Evolutionary conservation across 2,888 invertebrate genomes (phyloP).

Genomic region (Chesias legatella): DNA sequence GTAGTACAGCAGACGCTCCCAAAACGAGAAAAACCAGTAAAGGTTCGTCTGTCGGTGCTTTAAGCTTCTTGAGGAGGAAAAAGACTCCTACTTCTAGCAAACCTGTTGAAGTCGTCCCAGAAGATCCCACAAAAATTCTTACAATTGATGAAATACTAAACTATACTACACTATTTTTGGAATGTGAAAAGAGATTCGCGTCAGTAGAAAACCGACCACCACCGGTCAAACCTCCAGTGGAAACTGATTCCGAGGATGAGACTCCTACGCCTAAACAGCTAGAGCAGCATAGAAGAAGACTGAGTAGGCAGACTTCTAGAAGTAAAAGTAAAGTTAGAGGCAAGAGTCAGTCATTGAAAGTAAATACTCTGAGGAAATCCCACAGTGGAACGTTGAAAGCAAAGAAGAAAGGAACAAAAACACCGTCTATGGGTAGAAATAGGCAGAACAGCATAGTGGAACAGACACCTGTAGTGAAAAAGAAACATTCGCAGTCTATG

Average conservation of each 20-base stretch:
- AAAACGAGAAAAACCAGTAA: constrained; percentile 68
- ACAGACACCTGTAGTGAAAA: constrained; percentile 57
- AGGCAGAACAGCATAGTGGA: constrained; percentile 69
- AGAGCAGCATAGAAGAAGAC: constrained; percentile 62
- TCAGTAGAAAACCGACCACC: constrained; percentile 36
- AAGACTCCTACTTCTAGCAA: constrained; percentile 64
- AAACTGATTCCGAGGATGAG: constrained; percentile 68
- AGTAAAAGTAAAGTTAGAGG: constrained; percentile 72
- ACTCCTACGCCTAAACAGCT: constrained; percentile 54
- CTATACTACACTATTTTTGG: constrained; percentile 62
- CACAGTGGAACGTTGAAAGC: constrained; percentile 70
- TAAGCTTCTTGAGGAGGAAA: constrained; percentile 66
- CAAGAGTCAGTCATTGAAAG: constrained; percentile 69
- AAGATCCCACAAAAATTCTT: constrained; percentile 49
- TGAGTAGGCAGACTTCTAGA: constrained; percentile 70
- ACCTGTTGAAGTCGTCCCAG: constrained; percentile 64
- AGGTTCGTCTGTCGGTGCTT: constrained; percentile 66
- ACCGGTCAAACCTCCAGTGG: constrained; percentile 43
- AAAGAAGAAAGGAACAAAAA: constrained; percentile 65
- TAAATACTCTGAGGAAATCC: constrained; percentile 67
- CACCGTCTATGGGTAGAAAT: constrained; percentile 55
- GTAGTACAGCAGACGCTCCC: constrained; percentile 54
- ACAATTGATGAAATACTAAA: constrained; percentile 60
- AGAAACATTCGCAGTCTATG: constrained; percentile 56
- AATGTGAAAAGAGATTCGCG: constrained; percentile 62